Evolutionary conservation across 2,888 invertebrate species (phyloP), one percentile per base, ranked within the genome.

Genomic region (Taenaris catops): DNA sequence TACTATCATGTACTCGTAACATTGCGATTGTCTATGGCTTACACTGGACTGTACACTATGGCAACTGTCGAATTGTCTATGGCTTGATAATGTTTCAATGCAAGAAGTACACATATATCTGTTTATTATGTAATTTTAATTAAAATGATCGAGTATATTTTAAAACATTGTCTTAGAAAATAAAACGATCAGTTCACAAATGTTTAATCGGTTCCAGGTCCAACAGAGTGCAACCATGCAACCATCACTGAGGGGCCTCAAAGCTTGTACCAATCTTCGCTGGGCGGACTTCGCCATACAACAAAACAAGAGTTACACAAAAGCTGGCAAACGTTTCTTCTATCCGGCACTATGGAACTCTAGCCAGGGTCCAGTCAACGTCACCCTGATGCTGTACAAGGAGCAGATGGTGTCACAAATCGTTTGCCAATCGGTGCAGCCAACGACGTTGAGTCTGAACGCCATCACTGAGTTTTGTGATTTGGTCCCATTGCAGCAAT

Each of bases 381-480:
- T 93, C 0, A 93, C 92, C 0, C 60, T 92, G 51, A 91, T 91
- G 62, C 76, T 92, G 26, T 88, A 90, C 29, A 89, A 89, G 38
- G 91, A 91, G 49, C 89, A 91, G 48, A 83, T 90, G 71, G 88
- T 88, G 0, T 90, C 88, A 7, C 91, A 90, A 45, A 66, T 91
- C 46, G 87, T 91, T 3, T 89, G 90, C 62, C 93, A 89, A 39
- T 87, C 88, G 4, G 88, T 89, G 3, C 90, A 89, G 19, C 81
- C 91, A 14, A 90, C 90, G 44, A 90, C 91, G 19, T 86, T 91
- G 58, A 91, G 90, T 53, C 74, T 95, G 43, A 89, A 90, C 49
- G 93, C 94, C 3, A 89, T 95, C 16, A 93, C 93, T 3, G 94
- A 95, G 80, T 95, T 95, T 71, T 93, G 92, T 58, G 95, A 95